Conservation (phyloP, 2,797 vertebrate genomes). For the Babyrousa celebensis region DNA sequence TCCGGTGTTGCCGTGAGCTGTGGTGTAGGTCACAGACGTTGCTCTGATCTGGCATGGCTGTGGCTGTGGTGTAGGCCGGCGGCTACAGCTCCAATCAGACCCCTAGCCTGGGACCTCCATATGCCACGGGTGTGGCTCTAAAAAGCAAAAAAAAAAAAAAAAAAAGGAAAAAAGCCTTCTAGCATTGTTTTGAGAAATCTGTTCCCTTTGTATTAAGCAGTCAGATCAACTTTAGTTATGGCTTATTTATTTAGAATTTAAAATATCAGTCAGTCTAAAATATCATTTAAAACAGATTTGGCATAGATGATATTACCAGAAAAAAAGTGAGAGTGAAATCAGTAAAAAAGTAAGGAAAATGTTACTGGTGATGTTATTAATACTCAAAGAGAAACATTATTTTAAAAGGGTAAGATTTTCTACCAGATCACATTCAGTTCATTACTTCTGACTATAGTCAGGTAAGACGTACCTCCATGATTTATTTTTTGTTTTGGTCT, state of each 20-base stretch:
- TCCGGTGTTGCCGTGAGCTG: too few relatives aligned
- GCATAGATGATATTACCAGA: slow-evolving; percentile 8
- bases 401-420: slow-evolving; percentile 55
- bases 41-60: too few relatives aligned
- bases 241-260: slow-evolving; percentile 63
- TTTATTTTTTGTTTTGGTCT: slow-evolving; percentile 52
- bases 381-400: slow-evolving; percentile 23
- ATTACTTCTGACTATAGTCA: slow-evolving; percentile 24
- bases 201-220: slow-evolving; percentile 7
- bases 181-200: slow-evolving; percentile 18
- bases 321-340: slow-evolving; percentile 23
- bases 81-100: too few relatives aligned
- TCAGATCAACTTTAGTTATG: slow-evolving; percentile 43
- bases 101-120: too few relatives aligned
- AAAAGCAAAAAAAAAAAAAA: neutral
- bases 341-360: slow-evolving; percentile 58
- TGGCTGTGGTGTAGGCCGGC: too few relatives aligned
- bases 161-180: neutral
- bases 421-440: slow-evolving; percentile 35
- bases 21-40: too few relatives aligned
- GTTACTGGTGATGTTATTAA: slow-evolving; percentile 60
- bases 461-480: neutral
- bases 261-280: neutral
- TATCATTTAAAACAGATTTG: slow-evolving; percentile 10
- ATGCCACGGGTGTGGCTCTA: too few relatives aligned